Base-by-base conservation (phyloP, 2,113 vertebrate species). In the Melanocharis versteri region DNA sequence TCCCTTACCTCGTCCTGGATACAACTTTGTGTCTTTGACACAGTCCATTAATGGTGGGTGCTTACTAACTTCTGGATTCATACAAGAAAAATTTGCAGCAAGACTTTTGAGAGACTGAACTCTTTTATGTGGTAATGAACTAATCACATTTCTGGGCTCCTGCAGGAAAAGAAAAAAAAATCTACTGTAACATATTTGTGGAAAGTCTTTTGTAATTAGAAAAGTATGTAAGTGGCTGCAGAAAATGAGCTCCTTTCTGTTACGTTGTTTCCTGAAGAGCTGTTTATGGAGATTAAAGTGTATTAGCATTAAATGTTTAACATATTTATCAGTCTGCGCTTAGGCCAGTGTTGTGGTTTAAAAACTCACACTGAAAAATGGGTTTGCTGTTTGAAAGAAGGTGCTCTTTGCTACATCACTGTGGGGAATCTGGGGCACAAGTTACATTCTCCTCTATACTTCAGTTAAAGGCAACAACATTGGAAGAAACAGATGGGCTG, bases 251-350 rank as follows among this genome's bases (percentile, higher is more conserved):
- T 54, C 3, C 30, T 76, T 81, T 83, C 50, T 65, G 33, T 53
- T 81, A 20, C 1, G 47, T 83, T 40, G 65, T 53, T 89, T 65
- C 40, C 51, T 57, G 45, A 87, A 99, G 98, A 99, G 98, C 40
- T 98, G 98, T 89, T 96, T 98, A 22, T 98, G 98, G 98, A 97
- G 94, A 58, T 96, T 92, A 35, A 98, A 98, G 54, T 98, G 98
- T 83, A 53, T 98, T 37, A 96, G 89, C 13, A 96, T 96, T 40
- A 98, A 98, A 57, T 99, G 98, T 98, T 99, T 40, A 89, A 33
- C 37, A 30, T 33, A 51, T 66, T 81, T 66, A 73, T 26, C 33
- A 39, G 33, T n/a, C 23, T 82, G 77, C 51, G 28, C 60, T 81
- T 51, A 66, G 51, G 60, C 22, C 51, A 58, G 27, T 39, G 28